Percentiles rank a stretch among this genome's conserved stretches.
phyloP scores from a whole-genome alignment of 2,888 invertebrate genomes.

The Tetramorium bicarinatum region DNA sequence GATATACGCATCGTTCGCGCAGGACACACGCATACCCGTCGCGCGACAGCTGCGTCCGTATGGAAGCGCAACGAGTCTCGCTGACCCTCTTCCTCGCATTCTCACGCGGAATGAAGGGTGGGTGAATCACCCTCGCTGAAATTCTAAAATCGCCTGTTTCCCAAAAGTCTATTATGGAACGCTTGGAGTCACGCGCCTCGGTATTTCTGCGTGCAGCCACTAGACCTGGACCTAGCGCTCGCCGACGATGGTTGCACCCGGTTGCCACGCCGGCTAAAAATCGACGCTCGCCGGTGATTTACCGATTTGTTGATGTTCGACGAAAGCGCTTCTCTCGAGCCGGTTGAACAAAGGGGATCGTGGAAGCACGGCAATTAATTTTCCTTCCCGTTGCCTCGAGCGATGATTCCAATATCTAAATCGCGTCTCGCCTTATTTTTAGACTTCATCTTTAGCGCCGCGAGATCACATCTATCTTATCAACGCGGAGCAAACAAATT shows the following conservation, averaged over 20 bases:
- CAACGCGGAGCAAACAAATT: background rate
- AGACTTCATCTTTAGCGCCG: background rate
- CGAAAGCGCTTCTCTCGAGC: background rate
- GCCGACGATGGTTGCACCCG: constrained; percentile 64
- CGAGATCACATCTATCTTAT: background rate
- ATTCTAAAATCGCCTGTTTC: constrained; percentile 76
- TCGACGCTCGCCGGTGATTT: constrained; percentile 31
- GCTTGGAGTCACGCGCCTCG: constrained; percentile 71
- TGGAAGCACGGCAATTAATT: constrained; percentile 28
- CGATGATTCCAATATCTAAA: constrained; percentile 1
- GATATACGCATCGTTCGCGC: background rate
- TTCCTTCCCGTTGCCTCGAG: background rate
- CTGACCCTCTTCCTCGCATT: constrained; percentile 73
- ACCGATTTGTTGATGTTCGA: constrained; percentile 41
- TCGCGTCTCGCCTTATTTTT: background rate
- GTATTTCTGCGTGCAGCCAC: constrained; percentile 58
- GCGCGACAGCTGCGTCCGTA: constrained; percentile 70
- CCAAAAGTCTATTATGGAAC: constrained; percentile 78
- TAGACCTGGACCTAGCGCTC: background rate
- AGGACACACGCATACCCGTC: constrained; percentile 23
- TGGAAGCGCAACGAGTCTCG: constrained; percentile 67
- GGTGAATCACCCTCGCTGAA: constrained; percentile 75
- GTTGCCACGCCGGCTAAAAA: constrained; percentile 21
- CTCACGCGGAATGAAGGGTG: constrained; percentile 59
- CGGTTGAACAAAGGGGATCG: background rate